Percentiles rank a stretch among this genome's conserved stretches.
Evolutionary conservation across 2,113 vertebrate species (phyloP).

Genomic region (Dasyprocta punctata): DNA sequence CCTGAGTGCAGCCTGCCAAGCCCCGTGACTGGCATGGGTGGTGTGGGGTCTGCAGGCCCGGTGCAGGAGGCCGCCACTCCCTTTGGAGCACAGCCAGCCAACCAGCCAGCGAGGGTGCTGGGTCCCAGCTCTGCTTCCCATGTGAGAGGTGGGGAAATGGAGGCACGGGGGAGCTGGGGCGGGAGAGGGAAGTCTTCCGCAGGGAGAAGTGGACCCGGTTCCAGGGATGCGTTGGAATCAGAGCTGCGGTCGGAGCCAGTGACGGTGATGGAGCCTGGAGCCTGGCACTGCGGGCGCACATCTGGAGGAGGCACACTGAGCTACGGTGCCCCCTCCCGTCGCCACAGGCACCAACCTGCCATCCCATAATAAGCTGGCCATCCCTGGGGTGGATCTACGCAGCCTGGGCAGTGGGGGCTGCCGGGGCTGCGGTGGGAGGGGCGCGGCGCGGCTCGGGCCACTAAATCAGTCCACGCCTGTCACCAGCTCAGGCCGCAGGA

Average conservation of each 20-base stretch:
- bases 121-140: fast-evolving
- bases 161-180: background rate
- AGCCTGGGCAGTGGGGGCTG: constrained; percentile 83
- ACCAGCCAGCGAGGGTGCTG: background rate
- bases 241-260: fast-evolving
- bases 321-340: background rate
- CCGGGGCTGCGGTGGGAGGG: constrained; percentile 68
- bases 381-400: background rate
- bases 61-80: fast-evolving
- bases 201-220: too few species aligned
- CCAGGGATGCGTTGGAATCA: fast-evolving
- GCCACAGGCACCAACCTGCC: background rate
- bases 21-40: fast-evolving
- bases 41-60: background rate
- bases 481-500: constrained; percentile 93
- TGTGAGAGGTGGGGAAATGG: background rate
- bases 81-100: background rate
- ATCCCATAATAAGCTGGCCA: background rate
- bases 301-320: background rate
- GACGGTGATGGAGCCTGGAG: fast-evolving
- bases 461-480: constrained; percentile 97
- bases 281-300: fast-evolving
- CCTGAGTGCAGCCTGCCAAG: background rate
- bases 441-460: constrained; percentile 83
- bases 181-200: background rate